Evolutionary conservation across 2,113 vertebrate genomes (phyloP), one percentile per base, ranked within the genome.

Genomic region (Cathartes aura): DNA sequence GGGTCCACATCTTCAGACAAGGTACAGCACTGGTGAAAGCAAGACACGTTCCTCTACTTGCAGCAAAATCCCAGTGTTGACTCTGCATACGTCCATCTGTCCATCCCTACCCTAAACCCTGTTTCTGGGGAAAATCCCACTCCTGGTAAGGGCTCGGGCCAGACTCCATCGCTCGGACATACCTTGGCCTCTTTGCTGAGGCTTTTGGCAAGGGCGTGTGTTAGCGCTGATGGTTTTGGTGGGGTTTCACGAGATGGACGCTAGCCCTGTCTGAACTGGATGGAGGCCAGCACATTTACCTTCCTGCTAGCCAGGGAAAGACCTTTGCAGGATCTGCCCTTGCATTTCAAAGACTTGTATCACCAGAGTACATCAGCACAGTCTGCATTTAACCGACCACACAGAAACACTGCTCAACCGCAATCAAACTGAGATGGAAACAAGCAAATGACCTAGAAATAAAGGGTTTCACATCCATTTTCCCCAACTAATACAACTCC

Each of bases 291-390:
- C 53, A 53, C 2, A 0, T 11, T 3, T 50, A 15, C 80, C 50
- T 24, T 45, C 59, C 32, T 23, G 1, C 6, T 0, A 52, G 4
- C 68, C 87, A 47, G 16, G 53, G 16, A 4, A 34, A 60, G 62
- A 53, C 17, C 16, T 68, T 22, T 52, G 24, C 6, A 24, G 78
- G 42, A n/a, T 50, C 29, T 47, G 34, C 32, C 47, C 55, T 23
- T 8, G 50, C 8, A 2, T 82, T 63, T 60, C 80, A 59, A 68
- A 60, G 26, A 4, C 47, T 10, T 18, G 9, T 16, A 27, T 74
- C 78, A 12, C 45, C 59, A 13, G 6, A n/a, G 15, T 1, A 0
- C 2, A 29, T 9, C 6, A 1, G 38, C 52, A 53, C 42, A 58
- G 64, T 26, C 85, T 7, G 62, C 7, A 2, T 36, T 42, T 17